Conservation (phyloP, 2,888 invertebrate genomes). For the Lasioglossum calceatum region DNA sequence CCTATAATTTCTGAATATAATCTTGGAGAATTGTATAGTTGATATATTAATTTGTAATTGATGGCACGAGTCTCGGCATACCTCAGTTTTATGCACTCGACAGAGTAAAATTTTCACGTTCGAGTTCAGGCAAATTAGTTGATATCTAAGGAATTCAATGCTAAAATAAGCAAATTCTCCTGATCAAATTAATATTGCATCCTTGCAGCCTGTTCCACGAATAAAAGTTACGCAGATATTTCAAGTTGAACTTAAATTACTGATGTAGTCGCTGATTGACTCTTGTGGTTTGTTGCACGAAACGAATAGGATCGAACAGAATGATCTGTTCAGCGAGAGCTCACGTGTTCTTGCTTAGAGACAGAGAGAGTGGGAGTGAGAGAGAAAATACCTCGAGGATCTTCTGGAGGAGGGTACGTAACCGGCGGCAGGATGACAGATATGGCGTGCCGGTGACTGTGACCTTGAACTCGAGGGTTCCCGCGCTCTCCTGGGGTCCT, state of each 20-base stretch:
- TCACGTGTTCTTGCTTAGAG: slow-evolving; percentile 8
- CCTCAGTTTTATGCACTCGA: background rate
- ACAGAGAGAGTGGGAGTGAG: background rate
- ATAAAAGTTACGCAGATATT: background rate
- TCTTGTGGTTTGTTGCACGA: no score
- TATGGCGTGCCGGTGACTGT: slow-evolving; percentile 78
- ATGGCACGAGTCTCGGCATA: background rate
- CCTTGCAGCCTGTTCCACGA: no score
- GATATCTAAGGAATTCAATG: background rate
- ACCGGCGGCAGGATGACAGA: slow-evolving; percentile 80
- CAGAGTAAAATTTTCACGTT: background rate
- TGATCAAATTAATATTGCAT: background rate
- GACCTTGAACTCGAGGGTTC: slow-evolving; percentile 78
- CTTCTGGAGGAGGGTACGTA: slow-evolving; percentile 76
- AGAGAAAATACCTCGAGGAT: slow-evolving; percentile 66
- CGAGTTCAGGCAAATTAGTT: background rate
- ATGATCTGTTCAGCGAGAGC: slow-evolving; percentile 2
- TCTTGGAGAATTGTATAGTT: background rate
- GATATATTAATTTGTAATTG: background rate
- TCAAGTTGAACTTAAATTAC: no score
- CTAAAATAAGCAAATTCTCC: no score
- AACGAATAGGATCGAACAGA: no score
- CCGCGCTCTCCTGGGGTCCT: slow-evolving; percentile 80
- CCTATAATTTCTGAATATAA: background rate
- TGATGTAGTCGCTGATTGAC: no score